These are phyloP conservation scores for Ceratina calcarata DNA, from an alignment of 1,140 invertebrate species.

Conservation along the genomic window DNA sequence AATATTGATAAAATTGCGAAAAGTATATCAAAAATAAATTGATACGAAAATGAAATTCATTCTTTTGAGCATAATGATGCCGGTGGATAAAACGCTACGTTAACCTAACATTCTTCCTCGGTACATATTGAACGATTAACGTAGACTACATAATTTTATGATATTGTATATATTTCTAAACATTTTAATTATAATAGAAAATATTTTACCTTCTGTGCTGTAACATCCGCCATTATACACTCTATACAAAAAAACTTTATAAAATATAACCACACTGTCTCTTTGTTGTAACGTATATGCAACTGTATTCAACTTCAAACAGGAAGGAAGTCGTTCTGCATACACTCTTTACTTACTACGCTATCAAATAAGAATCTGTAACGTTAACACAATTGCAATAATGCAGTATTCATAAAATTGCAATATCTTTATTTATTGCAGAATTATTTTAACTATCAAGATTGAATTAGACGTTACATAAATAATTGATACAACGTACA, in stretches of 20 bases:
- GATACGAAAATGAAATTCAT: background rate
- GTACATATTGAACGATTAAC: background rate
- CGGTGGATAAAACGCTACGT: slow-evolving; percentile 60
- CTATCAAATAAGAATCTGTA: slow-evolving; percentile 55
- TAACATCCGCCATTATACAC: slow-evolving; percentile 74
- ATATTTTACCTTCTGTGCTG: slow-evolving; percentile 72
- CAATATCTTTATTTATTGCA: background rate
- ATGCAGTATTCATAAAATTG: background rate
- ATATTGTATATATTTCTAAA: background rate
- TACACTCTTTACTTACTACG: slow-evolving; percentile 34
- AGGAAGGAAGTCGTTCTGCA: slow-evolving; percentile 72
- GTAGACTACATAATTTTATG: background rate
- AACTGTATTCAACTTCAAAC: slow-evolving; percentile 68
- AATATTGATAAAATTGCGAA: background rate
- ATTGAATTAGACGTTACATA: background rate
- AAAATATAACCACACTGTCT: slow-evolving; percentile 71
- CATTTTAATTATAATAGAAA: background rate
- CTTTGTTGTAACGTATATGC: slow-evolving; percentile 72
- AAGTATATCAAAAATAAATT: background rate
- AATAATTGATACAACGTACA: background rate
- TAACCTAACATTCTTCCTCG: slow-evolving; percentile 62
- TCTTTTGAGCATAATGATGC: slow-evolving; percentile 34
- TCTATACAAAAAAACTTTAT: slow-evolving; percentile 66
- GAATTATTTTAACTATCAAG: background rate
- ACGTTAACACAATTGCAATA: background rate